Conservation (phyloP, 2,888 invertebrate species). For the Osedax frankpressi region DNA sequence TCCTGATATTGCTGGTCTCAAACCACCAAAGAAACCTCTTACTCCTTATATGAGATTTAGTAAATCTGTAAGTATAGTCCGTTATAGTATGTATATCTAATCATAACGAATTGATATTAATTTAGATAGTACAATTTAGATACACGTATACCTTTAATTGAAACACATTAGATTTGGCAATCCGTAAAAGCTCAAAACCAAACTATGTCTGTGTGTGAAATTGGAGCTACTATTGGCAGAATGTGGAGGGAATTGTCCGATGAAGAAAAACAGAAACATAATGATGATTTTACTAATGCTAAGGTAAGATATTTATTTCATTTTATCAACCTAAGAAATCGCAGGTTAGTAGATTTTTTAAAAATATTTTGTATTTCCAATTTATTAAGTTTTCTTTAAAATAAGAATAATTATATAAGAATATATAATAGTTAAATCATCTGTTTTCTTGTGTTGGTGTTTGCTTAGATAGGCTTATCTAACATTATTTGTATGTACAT, state of each 20-base stretch:
- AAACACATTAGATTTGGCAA: slow-evolving; percentile 29
- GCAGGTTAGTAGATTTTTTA: too few relatives aligned
- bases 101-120: too few relatives aligned
- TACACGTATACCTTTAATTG: not conserved
- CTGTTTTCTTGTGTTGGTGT: too few relatives aligned
- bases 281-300: slow-evolving; percentile 27
- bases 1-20: slow-evolving; percentile 11
- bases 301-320: slow-evolving; percentile 21
- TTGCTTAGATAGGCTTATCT: too few relatives aligned
- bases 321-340: too few relatives aligned
- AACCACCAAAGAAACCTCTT: slow-evolving; percentile 29
- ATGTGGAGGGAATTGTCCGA: slow-evolving; percentile 29
- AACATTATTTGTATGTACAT: too few relatives aligned
- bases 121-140: too few relatives aligned
- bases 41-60: slow-evolving; percentile 32
- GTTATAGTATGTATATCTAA: not conserved
- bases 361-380: too few relatives aligned
- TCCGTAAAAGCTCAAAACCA: slow-evolving; percentile 27
- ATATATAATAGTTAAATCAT: too few relatives aligned
- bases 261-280: slow-evolving; percentile 28
- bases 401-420: too few relatives aligned
- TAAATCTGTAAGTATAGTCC: slow-evolving; percentile 27
- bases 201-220: slow-evolving; percentile 29
- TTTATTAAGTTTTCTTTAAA: too few relatives aligned
- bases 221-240: slow-evolving; percentile 29